Base-by-base conservation (phyloP, 2,888 invertebrate species). In the Cepaea hortensis region DNA sequence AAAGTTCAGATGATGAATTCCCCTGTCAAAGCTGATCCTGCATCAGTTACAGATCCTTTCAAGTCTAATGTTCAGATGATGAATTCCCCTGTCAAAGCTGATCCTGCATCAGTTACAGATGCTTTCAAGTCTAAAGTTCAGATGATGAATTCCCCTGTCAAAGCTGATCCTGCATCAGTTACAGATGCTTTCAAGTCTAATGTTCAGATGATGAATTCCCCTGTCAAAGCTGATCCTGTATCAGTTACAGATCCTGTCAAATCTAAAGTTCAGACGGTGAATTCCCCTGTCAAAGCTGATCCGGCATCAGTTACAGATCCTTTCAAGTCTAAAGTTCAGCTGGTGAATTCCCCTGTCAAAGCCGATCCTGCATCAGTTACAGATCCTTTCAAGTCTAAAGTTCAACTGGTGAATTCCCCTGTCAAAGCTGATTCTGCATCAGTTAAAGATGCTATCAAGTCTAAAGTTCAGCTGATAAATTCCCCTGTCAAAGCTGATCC, bases 391-490 rank as follows among this genome's bases (percentile, higher is more conserved):
- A 23, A 79, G 46, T n/a, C 87, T 35, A 85, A 87, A 65, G 18
- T 79, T 18, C 87, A 86, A 23, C 73, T 81, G 11, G 18, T 77
- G n/a, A 84, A 84, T 15, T 35, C 84, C 1, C 80, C 80, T 72
- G 68, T n/a, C 35, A 35, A 35, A 35, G 35, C 35, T 35, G 35
- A 35, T 35, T 35, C 35, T 35, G 35, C 20, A 48, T 23, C 20
- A 15, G 15, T 6, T 6, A 46, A 46, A 87, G 86, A 90, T 72
- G 88, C 88, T 55, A 86, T 89, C 72, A 86, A 84, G 80, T 11
- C 88, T n/a, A 86, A 85, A 73, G 15, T 77, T 62, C 85, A 89
- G 55, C 70, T 88, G 48, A 75, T n/a, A 35, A 89, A 88, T 35
- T 88, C 88, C 11, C 75, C 65, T 46, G 68, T 79, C 15, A 35